Conservation (phyloP, 2,113 vertebrate species). For the Tetrao urogallus region DNA sequence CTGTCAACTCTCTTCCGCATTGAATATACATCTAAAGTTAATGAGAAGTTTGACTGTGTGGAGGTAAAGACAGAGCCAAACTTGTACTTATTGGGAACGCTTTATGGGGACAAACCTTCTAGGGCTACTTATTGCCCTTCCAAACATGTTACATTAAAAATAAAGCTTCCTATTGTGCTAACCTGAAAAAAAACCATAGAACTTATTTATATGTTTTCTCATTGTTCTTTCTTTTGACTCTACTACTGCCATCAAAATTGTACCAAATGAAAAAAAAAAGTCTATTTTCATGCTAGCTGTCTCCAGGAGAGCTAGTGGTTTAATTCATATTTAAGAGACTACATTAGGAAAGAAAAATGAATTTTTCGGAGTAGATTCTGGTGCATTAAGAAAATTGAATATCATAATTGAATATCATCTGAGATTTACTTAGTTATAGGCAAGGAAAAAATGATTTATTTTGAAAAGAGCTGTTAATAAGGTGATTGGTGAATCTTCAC, state of each 20-base stretch:
- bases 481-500: conserved; percentile 42
- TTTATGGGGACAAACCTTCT: not conserved
- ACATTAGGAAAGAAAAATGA: not conserved
- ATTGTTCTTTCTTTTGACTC: not conserved
- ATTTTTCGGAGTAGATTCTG: not conserved
- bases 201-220: not conserved
- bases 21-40: conserved; percentile 92
- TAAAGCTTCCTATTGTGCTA: not conserved
- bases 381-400: not conserved
- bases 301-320: not conserved
- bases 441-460: not conserved
- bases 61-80: conserved; percentile 84
- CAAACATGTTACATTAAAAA: not conserved
- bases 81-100: not conserved
- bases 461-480: conserved; percentile 1
- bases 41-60: conserved; percentile 92
- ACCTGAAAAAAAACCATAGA: not conserved
- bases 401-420: not conserved
- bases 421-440: not conserved
- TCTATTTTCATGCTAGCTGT: not conserved
- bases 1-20: conserved; percentile 94
- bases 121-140: not conserved
- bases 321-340: not conserved
- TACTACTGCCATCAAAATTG: not conserved
- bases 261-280: not conserved